These are phyloP conservation scores for Gavialis gangeticus DNA, from an alignment of 2,113 vertebrate species.

Conservation along the genomic window DNA sequence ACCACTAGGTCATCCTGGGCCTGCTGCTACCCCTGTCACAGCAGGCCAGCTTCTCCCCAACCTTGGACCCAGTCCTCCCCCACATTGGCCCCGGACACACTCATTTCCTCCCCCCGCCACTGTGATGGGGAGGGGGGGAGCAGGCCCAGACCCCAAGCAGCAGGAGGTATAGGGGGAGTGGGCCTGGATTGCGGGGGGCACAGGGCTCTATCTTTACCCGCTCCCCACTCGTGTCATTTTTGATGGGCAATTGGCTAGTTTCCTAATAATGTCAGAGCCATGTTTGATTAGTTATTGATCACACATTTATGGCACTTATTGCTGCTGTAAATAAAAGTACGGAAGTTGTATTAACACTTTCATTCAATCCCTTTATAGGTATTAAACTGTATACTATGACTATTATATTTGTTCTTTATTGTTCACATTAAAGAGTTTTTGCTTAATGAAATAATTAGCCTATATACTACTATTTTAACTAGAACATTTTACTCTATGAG, in stretches of 20 bases:
- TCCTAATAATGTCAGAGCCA: background rate
- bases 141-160: no score
- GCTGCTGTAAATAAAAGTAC: slow-evolving; percentile 35
- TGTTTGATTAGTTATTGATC: slow-evolving; percentile 38
- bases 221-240: background rate
- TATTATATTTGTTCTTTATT: background rate
- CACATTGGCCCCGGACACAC: no score
- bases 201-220: no score
- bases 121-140: no score
- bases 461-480: slow-evolving; percentile 23
- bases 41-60: no score
- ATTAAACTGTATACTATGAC: background rate
- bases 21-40: no score
- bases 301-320: slow-evolving; percentile 14
- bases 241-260: background rate
- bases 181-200: no score
- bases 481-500: background rate
- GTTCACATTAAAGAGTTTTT: background rate
- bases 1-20: no score
- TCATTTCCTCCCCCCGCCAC: no score
- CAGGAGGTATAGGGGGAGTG: no score
- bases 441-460: background rate
- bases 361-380: background rate
- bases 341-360: background rate
- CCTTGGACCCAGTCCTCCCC: no score